These are phyloP conservation scores for Chamaea fasciata DNA, from an alignment of 2,113 vertebrate genomes.

Conservation along the genomic window DNA sequence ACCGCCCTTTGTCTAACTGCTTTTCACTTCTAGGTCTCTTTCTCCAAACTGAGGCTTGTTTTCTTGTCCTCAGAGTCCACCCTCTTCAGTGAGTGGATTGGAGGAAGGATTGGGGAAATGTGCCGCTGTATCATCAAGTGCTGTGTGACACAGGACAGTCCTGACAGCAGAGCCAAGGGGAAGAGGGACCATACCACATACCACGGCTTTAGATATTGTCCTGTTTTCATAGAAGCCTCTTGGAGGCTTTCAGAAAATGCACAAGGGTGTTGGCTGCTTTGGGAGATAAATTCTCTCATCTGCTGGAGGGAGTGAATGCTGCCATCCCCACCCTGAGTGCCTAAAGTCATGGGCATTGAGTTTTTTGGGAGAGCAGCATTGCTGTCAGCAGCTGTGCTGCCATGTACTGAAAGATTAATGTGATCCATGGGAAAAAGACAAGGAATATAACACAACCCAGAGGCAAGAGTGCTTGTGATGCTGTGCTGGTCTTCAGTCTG, in stretches of 20 bases:
- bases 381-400: not conserved
- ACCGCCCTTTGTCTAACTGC: not conserved
- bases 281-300: not conserved
- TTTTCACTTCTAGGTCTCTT: not conserved
- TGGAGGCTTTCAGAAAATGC: not conserved
- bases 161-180: not conserved
- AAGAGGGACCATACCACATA: not conserved
- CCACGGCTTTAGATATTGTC: not conserved
- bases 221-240: not conserved
- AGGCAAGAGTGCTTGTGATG: not conserved
- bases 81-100: not conserved
- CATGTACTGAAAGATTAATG: not conserved
- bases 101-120: not conserved
- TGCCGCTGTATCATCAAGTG: not conserved
- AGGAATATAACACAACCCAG: not conserved
- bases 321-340: not conserved
- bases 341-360: not conserved
- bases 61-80: not conserved
- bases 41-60: not conserved
- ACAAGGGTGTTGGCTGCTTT: not conserved
- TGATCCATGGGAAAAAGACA: not conserved
- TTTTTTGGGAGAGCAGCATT: not conserved
- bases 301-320: not conserved
- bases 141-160: not conserved
- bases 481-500: not conserved